These are phyloP conservation scores for Calcarius ornatus DNA, from an alignment of 2,113 vertebrate genomes.

Conservation along the genomic window DNA sequence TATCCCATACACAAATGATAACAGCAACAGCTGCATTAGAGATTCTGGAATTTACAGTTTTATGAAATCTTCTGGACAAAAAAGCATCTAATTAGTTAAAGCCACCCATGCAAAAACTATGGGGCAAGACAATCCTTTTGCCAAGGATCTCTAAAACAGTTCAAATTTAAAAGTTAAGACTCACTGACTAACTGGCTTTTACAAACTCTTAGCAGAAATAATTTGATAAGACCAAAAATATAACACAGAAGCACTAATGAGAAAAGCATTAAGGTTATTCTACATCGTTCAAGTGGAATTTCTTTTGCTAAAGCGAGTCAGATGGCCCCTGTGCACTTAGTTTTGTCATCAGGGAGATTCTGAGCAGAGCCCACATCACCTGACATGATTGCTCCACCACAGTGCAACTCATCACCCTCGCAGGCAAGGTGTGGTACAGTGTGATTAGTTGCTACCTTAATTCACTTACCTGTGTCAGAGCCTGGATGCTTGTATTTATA, in stretches of 20 bases:
- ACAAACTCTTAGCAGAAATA: background rate
- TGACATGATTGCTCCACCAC: constrained; percentile 57
- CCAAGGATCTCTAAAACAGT: background rate
- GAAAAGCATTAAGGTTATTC: background rate
- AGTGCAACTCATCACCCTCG: constrained; percentile 82
- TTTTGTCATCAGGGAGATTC: constrained; percentile 75
- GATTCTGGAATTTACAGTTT: background rate
- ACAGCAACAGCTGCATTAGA: background rate
- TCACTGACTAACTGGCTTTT: background rate
- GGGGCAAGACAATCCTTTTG: background rate
- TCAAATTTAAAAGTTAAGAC: background rate
- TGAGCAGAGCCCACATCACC: constrained; percentile 64
- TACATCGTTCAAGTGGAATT: background rate
- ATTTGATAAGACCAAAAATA: background rate
- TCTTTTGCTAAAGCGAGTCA: constrained; percentile 68
- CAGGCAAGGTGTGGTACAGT: background rate
- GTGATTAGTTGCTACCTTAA: background rate
- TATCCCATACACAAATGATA: background rate
- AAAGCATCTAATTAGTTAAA: background rate
- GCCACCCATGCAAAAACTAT: background rate
- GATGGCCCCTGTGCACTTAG: constrained; percentile 82
- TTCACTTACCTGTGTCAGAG: constrained; percentile 88
- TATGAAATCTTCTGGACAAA: background rate
- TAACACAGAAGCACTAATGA: background rate
- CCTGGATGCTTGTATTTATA: constrained; percentile 95